These are phyloP conservation scores for Austrolebias charrua DNA, from an alignment of 2,797 vertebrate genomes.

Conservation along the genomic window DNA sequence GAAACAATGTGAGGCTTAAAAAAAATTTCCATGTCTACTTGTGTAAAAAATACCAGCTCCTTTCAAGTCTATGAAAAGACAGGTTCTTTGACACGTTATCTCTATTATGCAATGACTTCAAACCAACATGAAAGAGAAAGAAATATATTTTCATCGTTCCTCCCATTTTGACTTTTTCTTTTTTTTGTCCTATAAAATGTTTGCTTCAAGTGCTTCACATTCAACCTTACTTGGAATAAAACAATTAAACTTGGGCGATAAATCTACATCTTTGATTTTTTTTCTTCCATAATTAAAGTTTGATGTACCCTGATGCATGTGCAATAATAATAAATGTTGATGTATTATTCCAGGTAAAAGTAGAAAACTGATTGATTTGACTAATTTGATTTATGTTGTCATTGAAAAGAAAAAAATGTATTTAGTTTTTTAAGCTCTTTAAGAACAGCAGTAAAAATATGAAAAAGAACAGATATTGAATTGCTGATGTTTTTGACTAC, in stretches of 20 bases:
- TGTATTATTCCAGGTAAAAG: conserved; percentile 12
- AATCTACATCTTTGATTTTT: no score
- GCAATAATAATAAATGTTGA: no score
- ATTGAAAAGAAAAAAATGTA: no score
- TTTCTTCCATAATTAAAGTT: conserved; percentile 9
- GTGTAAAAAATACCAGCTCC: not conserved
- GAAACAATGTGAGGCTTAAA: not conserved
- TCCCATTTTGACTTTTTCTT: not conserved
- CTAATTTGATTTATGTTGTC: no score
- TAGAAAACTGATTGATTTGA: conserved; percentile 3
- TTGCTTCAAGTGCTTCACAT: not conserved
- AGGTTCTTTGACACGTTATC: not conserved
- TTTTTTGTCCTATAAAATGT: not conserved
- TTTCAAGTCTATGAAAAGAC: conserved; percentile 1
- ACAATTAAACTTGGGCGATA: conserved; percentile 2
- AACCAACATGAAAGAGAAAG: not conserved
- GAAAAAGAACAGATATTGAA: conserved; percentile 17
- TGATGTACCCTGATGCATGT: no score
- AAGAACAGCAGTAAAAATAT: conserved; percentile 12
- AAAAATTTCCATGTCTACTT: not conserved
- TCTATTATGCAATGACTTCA: not conserved
- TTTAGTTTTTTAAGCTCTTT: not conserved
- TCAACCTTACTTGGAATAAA: conserved; percentile 25
- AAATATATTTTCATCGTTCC: not conserved
- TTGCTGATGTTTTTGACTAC: conserved; percentile 26